These are phyloP conservation scores for Dicerorhinus sumatrensis DNA, from an alignment of 2,113 vertebrate species.

Conservation along the genomic window DNA sequence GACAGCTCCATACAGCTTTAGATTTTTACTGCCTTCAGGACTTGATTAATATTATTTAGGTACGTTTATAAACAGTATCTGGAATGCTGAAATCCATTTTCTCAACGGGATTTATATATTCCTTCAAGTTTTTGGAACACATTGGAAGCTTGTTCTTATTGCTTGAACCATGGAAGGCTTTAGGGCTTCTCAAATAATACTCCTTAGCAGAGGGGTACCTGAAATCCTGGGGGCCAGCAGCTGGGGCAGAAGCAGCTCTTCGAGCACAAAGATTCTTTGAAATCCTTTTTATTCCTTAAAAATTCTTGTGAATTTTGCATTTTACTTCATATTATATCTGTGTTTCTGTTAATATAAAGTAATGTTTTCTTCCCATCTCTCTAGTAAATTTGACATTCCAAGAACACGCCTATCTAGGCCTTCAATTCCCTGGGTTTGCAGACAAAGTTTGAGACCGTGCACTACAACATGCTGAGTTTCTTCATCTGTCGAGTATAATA, in stretches of 20 bases:
- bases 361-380: not conserved
- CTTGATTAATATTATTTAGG: slow-evolving; percentile 15
- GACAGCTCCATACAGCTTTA: not conserved
- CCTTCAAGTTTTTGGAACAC: slow-evolving; percentile 15
- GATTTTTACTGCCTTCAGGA: not conserved
- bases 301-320: slow-evolving; percentile 13
- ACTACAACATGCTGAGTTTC: not conserved
- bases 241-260: not conserved
- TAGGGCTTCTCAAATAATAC: not conserved
- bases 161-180: not conserved
- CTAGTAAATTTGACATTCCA: not conserved
- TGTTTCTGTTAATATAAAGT: not conserved
- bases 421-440: not conserved
- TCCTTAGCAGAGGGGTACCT: not conserved
- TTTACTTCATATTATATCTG: not conserved
- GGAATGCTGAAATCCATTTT: slow-evolving; percentile 50
- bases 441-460: not conserved
- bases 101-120: slow-evolving; percentile 40
- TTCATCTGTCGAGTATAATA: not conserved
- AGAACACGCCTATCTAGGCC: not conserved
- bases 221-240: not conserved
- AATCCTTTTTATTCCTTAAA: slow-evolving; percentile 3
- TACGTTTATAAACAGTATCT: slow-evolving; percentile 14
- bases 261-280: not conserved
- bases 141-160: slow-evolving; percentile 4